Percentiles rank a stretch among this genome's conserved stretches.
These are phyloP conservation scores for Platycnemis pennipes DNA, from an alignment of 2,888 invertebrate genomes.

Conservation along the genomic window DNA sequence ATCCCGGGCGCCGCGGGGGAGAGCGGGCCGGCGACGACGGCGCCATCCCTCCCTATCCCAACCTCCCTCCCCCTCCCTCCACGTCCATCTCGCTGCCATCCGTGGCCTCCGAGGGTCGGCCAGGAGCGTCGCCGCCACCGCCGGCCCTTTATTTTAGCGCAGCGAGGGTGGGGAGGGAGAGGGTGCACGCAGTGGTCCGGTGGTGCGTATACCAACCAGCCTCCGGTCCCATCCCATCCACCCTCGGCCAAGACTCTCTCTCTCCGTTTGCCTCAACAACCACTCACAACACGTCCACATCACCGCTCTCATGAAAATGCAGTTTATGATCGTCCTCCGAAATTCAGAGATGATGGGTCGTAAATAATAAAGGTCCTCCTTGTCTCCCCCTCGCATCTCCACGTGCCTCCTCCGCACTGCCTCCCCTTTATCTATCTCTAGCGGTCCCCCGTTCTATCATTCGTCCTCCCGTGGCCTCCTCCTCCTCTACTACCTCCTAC, in stretches of 20 bases:
- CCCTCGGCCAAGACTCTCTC: neutral
- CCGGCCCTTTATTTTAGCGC: neutral
- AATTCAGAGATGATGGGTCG: slow-evolving; percentile 65
- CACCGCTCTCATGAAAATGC: slow-evolving; percentile 67
- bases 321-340: slow-evolving; percentile 64
- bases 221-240: neutral
- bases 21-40: slow-evolving; percentile 2
- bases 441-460: slow-evolving; percentile 38
- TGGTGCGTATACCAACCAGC: neutral
- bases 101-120: neutral
- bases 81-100: neutral
- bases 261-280: slow-evolving; percentile 29
- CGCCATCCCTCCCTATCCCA: neutral
- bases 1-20: slow-evolving; percentile 57
- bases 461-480: slow-evolving; percentile 49
- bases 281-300: slow-evolving; percentile 56
- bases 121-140: neutral
- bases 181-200: neutral
- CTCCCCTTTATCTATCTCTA: slow-evolving; percentile 38
- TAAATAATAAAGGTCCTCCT: slow-evolving; percentile 46
- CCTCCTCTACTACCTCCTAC: slow-evolving; percentile 37
- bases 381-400: slow-evolving; percentile 42
- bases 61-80: neutral
- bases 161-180: neutral
- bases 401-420: slow-evolving; percentile 29